Conservation (phyloP, 2,888 invertebrate species). For the Eupsilia transversa region DNA sequence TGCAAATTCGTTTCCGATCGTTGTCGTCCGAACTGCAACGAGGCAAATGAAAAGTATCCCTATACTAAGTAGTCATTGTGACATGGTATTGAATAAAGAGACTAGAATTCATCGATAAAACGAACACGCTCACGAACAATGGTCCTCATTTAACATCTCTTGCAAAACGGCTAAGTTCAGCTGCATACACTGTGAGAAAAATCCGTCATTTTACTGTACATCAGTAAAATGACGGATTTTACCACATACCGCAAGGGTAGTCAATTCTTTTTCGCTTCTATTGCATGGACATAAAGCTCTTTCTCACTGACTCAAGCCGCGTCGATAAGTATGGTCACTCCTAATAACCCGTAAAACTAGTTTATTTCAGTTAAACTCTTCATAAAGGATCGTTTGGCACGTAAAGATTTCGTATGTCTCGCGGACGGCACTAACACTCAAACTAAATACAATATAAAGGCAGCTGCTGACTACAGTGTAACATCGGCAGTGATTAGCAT, state of each 20-base stretch:
- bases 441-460: constrained; percentile 57
- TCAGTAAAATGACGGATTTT: too few species aligned
- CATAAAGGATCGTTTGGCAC: constrained; percentile 82
- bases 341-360: constrained; percentile 44
- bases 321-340: not conserved
- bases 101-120: too few species aligned
- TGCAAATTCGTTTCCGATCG: not conserved
- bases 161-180: too few species aligned
- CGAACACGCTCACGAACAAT: too few species aligned
- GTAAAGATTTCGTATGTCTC: constrained; percentile 79
- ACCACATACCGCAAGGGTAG: too few species aligned
- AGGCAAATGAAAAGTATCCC: not conserved
- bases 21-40: not conserved
- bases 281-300: not conserved
- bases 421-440: constrained; percentile 86
- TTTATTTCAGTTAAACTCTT: constrained; percentile 61
- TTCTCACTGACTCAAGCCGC: not conserved
- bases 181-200: too few species aligned
- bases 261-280: not conserved
- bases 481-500: not conserved
- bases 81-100: too few species aligned
- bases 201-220: too few species aligned
- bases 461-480: constrained; percentile 39
- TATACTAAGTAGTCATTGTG: too few species aligned
- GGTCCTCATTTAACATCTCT: too few species aligned